Evolutionary conservation across 2,113 vertebrate species (phyloP), one percentile per base, ranked within the genome.

Genomic region (Pseudorhombus dupliciocellatus): DNA sequence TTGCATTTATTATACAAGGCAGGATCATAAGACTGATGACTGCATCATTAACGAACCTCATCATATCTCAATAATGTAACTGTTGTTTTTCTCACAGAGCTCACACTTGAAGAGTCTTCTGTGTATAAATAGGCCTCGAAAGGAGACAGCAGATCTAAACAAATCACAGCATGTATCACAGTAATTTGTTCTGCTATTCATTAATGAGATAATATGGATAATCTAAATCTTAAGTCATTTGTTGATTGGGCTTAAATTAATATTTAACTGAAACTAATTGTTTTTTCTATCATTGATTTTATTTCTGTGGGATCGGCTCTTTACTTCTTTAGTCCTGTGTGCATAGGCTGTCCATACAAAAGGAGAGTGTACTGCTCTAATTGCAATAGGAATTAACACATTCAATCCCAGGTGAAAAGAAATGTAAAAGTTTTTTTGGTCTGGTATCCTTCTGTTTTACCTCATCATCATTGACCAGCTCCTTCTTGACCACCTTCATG

Each of bases 401-500:
- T 37, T 37, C 34, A 37, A 37, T 12, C 31, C 31, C 31, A 11
- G 31, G 31, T 34, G 5, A 18, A 18, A 46, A 18, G 16, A 20
- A 18, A 16, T 16, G 2, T 15, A 46, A 18, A 46, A 46, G 42
- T 15, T 5, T 15, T 15, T 46, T 46, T 11, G 11, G 34, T 18
- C 42, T 18, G 42, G 42, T 16, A 7, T 46, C 42, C 10, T 18
- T 62, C 20, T 40, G 22, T 8, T 54, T 64, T 77, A 98, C 98
- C 97, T 99, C 98, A 52, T 99, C 98, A 31, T 99, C 98, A 7
- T 99, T 99, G 87, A 99, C 98, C 0, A 99, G 94, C 87, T 99
- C 98, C 88, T 99, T 99, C 90, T 99, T 99, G 86, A 99, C 97
- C 73, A 99, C 98, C 81, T 99, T 99, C 98, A 99, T 99, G 59